A percentile compares a stretch with the other conserved stretches of the same genome.
Conservation (phyloP, 2,113 vertebrate genomes). For the Cranoglanis bouderius region DNA sequence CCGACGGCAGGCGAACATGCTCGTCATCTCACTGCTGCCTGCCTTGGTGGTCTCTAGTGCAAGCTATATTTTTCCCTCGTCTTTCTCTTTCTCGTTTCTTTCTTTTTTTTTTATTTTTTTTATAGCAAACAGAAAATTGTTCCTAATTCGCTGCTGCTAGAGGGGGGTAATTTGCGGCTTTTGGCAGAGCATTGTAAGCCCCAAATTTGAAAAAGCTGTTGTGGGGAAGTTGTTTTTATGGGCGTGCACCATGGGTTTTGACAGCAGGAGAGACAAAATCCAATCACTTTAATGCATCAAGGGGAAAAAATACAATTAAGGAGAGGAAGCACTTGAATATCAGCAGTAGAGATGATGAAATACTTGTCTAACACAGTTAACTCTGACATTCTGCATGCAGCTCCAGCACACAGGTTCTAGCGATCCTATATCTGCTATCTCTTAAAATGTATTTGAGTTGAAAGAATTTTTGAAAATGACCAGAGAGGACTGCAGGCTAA, state of each 20-base stretch:
- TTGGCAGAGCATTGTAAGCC: conserved; percentile 78
- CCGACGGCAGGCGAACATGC: conserved; percentile 64
- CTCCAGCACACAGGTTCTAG: neutral
- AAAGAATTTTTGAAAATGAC: conserved; percentile 5
- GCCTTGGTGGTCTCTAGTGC: conserved; percentile 78
- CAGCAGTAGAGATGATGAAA: conserved; percentile 36
- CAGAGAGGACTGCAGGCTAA: neutral
- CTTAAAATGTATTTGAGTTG: neutral
- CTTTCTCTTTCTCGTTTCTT: conserved; percentile 66
- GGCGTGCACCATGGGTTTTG: conserved; percentile 60
- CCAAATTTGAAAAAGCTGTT: conserved; percentile 82
- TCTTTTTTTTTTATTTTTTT: conserved; percentile 65
- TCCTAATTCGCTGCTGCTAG: conserved; percentile 82
- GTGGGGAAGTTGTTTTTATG: conserved; percentile 69
- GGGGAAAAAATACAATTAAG: conserved; percentile 48
- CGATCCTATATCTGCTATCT: neutral
- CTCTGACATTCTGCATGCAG: conserved; percentile 8
- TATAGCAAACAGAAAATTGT: conserved; percentile 83
- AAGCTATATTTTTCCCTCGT: conserved; percentile 77
- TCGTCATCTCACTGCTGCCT: conserved; percentile 69
- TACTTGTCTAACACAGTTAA: conserved; percentile 48
- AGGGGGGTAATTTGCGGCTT: conserved; percentile 83
- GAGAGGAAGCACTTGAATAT: conserved; percentile 38
- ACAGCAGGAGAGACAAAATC: conserved; percentile 51
- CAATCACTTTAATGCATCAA: conserved; percentile 46